Evolutionary conservation across 2,888 invertebrate genomes (phyloP).

Genomic region (Ischnura elegans): DNA sequence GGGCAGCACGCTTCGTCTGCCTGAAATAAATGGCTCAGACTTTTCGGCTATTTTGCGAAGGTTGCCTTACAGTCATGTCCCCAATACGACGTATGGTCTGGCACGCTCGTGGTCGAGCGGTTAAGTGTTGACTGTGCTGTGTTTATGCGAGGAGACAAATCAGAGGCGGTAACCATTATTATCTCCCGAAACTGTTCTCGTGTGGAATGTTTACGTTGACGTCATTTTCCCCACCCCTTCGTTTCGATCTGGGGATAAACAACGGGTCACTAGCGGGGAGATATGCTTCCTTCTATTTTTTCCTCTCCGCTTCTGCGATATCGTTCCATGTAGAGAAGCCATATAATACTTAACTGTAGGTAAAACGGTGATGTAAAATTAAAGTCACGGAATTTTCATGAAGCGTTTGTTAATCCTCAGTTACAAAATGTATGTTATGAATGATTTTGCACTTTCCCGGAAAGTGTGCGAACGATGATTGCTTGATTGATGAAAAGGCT

Average conservation of each 20-base stretch:
- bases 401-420: too few species aligned
- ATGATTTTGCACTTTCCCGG: too few species aligned
- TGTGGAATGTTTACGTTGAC: slow-evolving; percentile 9
- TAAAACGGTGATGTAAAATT: too few species aligned
- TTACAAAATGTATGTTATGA: too few species aligned
- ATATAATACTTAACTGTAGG: background rate
- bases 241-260: background rate
- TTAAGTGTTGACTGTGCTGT: background rate
- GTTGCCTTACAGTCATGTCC: background rate
- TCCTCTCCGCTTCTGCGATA: background rate
- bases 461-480: too few species aligned
- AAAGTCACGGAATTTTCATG: too few species aligned
- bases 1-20: background rate
- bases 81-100: background rate
- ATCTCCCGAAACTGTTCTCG: background rate
- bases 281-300: background rate
- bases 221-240: background rate
- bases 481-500: too few species aligned
- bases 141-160: background rate
- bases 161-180: background rate
- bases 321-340: background rate
- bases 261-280: background rate
- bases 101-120: background rate
- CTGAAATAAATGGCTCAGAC: background rate
- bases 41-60: background rate